Base-by-base conservation (phyloP, 92 coral and sea anemone species). In the Nematostella vectensis region DNA sequence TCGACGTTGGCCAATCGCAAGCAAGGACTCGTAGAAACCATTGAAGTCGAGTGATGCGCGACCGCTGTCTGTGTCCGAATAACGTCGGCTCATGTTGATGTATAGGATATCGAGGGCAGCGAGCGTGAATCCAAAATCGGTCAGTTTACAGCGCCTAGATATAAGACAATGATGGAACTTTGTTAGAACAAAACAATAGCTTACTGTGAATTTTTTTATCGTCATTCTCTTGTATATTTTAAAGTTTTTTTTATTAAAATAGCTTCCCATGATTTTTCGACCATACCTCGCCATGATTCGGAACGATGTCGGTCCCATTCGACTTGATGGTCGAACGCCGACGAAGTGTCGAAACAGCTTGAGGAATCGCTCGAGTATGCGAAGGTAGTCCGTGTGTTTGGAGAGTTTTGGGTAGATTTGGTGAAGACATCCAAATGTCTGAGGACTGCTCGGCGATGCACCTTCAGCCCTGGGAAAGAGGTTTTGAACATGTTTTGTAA, bases 251-350 rank as follows among this genome's bases (percentile, higher is more conserved):
- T n/a, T n/a, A n/a, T n/a, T n/a, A n/a, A n/a, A n/a, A n/a, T n/a
- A n/a, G n/a, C n/a, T n/a, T n/a, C n/a, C n/a, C n/a, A n/a, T n/a
- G n/a, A n/a, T n/a, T n/a, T n/a, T n/a, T n/a, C n/a, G n/a, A n/a
- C n/a, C 17, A 4, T 75, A 80, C 95, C 95, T 80, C 58, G 95
- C 95, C 69, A 85, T 64, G 80, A 85, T 80, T 53, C 95, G 56
- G 47, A 85, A 85, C 11, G 95, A 85, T 11, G 95, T 75, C 6
- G 95, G 83, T 19, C 95, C 95, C 95, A 85, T 80, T 45, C 52
- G 70, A 63, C 70, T 69, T 12, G 88, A 60, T 17, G 72, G 55
- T 3, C 95, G 88, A 2, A 85, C 74, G 50, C 95, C 88, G 27
- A 80, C 84, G 50, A 85, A 85, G 51, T 82, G 95, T 58, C 80